phyloP scores from a whole-genome alignment of 2,797 vertebrate genomes.

The Notamacropus eugenii region DNA sequence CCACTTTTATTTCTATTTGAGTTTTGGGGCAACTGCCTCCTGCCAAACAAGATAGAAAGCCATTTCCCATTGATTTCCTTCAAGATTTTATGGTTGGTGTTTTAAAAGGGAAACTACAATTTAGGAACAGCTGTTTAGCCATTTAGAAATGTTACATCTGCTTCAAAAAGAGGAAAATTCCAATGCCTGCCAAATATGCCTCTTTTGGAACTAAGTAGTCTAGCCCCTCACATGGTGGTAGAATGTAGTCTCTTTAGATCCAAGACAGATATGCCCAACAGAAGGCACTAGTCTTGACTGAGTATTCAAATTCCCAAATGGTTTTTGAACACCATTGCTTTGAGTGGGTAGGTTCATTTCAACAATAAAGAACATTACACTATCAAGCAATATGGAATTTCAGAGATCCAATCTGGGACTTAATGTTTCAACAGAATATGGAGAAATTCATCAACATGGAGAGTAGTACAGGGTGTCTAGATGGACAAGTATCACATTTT shows the following conservation, averaged over 20 bases:
- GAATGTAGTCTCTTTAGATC: not conserved
- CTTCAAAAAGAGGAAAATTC: slow-evolving; percentile 35
- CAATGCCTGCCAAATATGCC: not conserved
- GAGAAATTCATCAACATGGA: not conserved
- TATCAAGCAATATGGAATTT: not conserved
- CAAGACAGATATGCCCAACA: not conserved
- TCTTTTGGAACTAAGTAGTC: slow-evolving; percentile 31
- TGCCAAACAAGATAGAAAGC: slow-evolving; percentile 18
- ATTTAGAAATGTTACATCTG: slow-evolving; percentile 31
- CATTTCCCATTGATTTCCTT: not conserved
- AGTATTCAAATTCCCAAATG: not conserved
- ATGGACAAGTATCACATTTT: not conserved
- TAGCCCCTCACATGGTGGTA: not conserved
- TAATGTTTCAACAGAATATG: not conserved
- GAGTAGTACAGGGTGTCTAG: not conserved
- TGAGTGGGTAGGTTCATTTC: not conserved
- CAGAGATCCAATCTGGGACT: not conserved
- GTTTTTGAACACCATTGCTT: not conserved
- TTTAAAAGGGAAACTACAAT: slow-evolving; percentile 41
- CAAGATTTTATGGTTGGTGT: not conserved
- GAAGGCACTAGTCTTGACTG: not conserved
- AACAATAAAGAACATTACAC: not conserved
- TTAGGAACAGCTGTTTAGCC: slow-evolving; percentile 16
- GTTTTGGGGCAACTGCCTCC: slow-evolving; percentile 12
- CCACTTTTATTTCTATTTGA: slow-evolving; percentile 1